Evolutionary conservation across 2,888 invertebrate genomes (phyloP).

Genomic region (Pachymerium ferrugineum): DNA sequence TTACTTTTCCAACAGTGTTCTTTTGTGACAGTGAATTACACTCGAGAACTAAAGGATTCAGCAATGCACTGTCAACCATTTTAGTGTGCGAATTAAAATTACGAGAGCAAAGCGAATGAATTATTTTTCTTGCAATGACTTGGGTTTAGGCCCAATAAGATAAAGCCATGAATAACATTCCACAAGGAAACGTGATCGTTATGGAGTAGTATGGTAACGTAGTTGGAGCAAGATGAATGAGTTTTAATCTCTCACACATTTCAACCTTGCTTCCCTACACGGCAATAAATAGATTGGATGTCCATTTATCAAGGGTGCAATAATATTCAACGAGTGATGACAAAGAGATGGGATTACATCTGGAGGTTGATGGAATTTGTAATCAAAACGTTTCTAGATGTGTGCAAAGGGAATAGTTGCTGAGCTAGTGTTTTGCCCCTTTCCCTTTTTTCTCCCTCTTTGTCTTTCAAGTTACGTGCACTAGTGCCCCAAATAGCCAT

Average conservation of each 20-base stretch:
- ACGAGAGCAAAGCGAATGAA: conserved; percentile 14
- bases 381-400: conserved; percentile 22
- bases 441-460: background rate
- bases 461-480: background rate
- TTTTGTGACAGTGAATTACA: background rate
- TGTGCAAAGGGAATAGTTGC: conserved; percentile 3
- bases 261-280: conserved; percentile 24
- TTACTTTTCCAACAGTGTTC: background rate
- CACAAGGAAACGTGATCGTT: conserved; percentile 27
- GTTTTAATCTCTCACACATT: conserved; percentile 25
- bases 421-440: background rate
- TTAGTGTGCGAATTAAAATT: conserved; percentile 3
- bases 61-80: conserved; percentile 19
- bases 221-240: conserved; percentile 27
- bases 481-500: conserved; percentile 19
- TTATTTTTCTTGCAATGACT: conserved; percentile 15
- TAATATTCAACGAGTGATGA: conserved; percentile 17
- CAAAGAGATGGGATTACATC: conserved; percentile 25
- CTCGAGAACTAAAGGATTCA: background rate
- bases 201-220: conserved; percentile 27
- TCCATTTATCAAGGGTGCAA: conserved; percentile 27
- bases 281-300: conserved; percentile 25
- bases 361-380: conserved; percentile 21
- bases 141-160: conserved; percentile 14
- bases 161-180: conserved; percentile 32